These are phyloP conservation scores for Labeo catla DNA, from an alignment of 2,113 vertebrate genomes.

Conservation along the genomic window DNA sequence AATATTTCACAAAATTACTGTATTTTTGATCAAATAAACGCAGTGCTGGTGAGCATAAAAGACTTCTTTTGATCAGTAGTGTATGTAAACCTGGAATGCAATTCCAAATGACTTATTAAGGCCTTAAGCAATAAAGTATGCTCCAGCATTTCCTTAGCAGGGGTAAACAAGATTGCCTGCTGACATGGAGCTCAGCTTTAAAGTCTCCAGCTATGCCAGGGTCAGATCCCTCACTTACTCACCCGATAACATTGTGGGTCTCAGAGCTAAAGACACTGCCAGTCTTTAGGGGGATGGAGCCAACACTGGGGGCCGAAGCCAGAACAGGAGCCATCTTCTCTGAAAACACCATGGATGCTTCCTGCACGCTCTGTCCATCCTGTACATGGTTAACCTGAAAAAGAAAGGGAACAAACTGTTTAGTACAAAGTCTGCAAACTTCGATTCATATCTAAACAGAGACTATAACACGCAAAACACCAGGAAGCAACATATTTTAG, in stretches of 20 bases:
- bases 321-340: conserved; percentile 80
- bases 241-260: conserved; percentile 69
- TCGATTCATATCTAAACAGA: background rate
- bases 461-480: background rate
- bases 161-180: background rate
- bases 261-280: conserved; percentile 66
- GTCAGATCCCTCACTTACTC: conserved; percentile 48
- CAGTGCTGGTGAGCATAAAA: background rate
- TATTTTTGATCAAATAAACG: background rate
- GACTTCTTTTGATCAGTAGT: background rate
- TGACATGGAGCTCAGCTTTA: background rate
- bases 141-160: background rate
- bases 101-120: conserved; percentile 23
- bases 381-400: conserved; percentile 86
- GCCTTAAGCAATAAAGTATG: background rate
- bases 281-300: conserved; percentile 69
- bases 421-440: conserved; percentile 5
- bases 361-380: conserved; percentile 74
- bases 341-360: conserved; percentile 82
- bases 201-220: background rate
- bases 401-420: conserved; percentile 22
- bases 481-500: conserved; percentile 9
- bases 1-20: background rate
- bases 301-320: conserved; percentile 66
- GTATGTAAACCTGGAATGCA: background rate